Conservation (phyloP, 1,140 invertebrate genomes). For the Drosophila lini region DNA sequence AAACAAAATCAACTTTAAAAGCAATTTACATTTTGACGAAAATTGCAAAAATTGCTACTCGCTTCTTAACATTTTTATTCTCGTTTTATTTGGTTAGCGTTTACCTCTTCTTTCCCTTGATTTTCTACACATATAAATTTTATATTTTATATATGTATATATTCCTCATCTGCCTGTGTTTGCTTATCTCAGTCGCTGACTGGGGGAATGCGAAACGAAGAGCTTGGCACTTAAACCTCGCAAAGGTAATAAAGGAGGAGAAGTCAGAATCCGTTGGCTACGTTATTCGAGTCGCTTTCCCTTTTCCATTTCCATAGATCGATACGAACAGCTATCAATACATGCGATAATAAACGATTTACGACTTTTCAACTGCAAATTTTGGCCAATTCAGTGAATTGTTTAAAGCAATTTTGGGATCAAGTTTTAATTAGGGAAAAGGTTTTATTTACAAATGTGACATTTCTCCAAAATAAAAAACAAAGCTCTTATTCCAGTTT, state of each 20-base stretch:
- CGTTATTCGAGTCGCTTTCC: conserved; percentile 18
- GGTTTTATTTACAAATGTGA: not conserved
- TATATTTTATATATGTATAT: not conserved
- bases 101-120: conserved; percentile 13
- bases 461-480: not conserved
- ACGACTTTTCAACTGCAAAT: conserved; percentile 41
- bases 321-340: conserved; percentile 35
- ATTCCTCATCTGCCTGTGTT: conserved; percentile 18
- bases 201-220: conserved; percentile 7
- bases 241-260: conserved; percentile 61
- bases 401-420: conserved; percentile 2
- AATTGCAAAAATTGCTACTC: conserved; percentile 36
- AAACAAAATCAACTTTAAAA: conserved; percentile 56
- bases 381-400: conserved; percentile 56
- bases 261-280: conserved; percentile 29
- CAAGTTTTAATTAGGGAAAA: not conserved
- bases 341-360: conserved; percentile 52
- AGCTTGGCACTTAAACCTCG: conserved; percentile 50
- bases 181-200: conserved; percentile 39
- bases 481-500: not conserved
- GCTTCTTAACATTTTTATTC: conserved; percentile 66
- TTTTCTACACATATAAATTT: not conserved
- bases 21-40: conserved; percentile 63
- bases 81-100: conserved; percentile 70
- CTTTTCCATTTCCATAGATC: conserved; percentile 26